Evolutionary conservation across 2,113 vertebrate species (phyloP).

Genomic region (Oceanodroma tethys): DNA sequence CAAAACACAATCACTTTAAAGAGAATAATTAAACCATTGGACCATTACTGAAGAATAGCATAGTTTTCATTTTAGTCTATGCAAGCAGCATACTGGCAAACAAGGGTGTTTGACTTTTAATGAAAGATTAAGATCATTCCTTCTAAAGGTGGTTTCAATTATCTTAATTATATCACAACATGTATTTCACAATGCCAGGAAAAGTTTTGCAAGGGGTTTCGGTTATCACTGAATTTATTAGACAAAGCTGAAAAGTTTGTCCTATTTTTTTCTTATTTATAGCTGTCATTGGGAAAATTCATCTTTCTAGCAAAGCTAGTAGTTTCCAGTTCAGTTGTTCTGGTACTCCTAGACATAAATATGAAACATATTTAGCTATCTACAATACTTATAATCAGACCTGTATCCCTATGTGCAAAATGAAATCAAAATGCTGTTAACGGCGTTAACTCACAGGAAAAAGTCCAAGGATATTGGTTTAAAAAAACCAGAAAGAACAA

Average conservation of each 20-base stretch:
- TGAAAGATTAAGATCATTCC: neutral
- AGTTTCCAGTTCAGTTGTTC: neutral
- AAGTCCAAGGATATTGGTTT: neutral
- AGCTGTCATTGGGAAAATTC: neutral
- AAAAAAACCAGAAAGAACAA: neutral
- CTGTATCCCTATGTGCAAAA: neutral
- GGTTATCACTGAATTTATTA: neutral
- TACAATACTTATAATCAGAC: neutral
- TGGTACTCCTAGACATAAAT: neutral
- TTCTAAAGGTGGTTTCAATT: neutral
- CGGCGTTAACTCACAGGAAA: neutral
- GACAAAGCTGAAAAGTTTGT: neutral
- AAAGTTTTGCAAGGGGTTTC: neutral
- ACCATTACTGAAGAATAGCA: slow-evolving; percentile 21
- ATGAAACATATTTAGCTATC: neutral
- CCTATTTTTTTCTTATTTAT: neutral
- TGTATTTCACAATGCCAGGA: neutral
- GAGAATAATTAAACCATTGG: neutral
- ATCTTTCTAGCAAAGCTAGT: neutral
- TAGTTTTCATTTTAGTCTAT: neutral
- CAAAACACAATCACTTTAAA: neutral
- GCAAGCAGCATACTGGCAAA: neutral
- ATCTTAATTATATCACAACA: neutral
- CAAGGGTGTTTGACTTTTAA: neutral
- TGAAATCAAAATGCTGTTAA: neutral